These are phyloP conservation scores for Cydia splendana DNA, from an alignment of 1,140 invertebrate species.

Conservation along the genomic window DNA sequence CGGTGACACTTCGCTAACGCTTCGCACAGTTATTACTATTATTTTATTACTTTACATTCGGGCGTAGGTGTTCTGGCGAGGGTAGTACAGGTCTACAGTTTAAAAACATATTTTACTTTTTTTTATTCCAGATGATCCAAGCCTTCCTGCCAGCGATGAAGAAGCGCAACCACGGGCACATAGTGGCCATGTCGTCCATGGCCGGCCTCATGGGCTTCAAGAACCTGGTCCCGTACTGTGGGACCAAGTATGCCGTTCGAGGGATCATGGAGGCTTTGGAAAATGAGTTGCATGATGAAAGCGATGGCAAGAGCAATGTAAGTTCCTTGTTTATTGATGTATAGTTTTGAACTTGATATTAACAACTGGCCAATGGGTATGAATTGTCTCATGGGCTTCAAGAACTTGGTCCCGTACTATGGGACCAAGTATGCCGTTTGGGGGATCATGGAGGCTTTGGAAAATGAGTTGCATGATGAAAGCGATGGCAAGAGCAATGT, in stretches of 20 bases:
- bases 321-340: constrained; percentile 33
- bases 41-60: too few species aligned
- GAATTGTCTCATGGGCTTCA: constrained; percentile 84
- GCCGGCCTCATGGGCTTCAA: constrained; percentile 86
- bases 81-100: too few species aligned
- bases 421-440: constrained; percentile 89
- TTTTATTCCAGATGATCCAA: constrained; percentile 82
- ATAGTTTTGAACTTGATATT: background rate
- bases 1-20: background rate
- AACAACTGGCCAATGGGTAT: too few species aligned
- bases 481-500: constrained; percentile 62
- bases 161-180: constrained; percentile 86
- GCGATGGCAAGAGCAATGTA: constrained; percentile 62
- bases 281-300: constrained; percentile 83
- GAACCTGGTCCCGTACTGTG: constrained; percentile 90
- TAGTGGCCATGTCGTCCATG: constrained; percentile 90
- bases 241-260: constrained; percentile 89
- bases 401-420: constrained; percentile 90
- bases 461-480: constrained; percentile 83
- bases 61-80: too few species aligned
- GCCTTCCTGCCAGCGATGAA: constrained; percentile 90
- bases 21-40: too few species aligned
- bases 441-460: constrained; percentile 87
- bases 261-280: constrained; percentile 87
- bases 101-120: too few species aligned